These are phyloP conservation scores for Tretioscincus oriximinensis DNA, from an alignment of 2,113 vertebrate genomes.

Conservation along the genomic window DNA sequence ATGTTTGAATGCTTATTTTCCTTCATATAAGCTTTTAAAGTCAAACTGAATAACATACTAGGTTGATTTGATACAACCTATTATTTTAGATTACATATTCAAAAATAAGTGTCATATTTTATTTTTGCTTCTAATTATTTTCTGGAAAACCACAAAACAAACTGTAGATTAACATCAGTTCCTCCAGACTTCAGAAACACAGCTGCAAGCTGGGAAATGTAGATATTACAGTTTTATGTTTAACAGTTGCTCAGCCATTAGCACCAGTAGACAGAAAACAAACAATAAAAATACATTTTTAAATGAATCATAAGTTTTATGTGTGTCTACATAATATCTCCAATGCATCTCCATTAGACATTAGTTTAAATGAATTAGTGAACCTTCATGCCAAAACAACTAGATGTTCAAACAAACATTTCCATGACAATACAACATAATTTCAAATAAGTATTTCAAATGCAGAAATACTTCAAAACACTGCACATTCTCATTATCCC, in stretches of 20 bases:
- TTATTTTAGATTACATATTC: constrained; percentile 45
- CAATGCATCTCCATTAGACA: constrained; percentile 51
- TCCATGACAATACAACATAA: constrained; percentile 57
- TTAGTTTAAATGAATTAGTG: constrained; percentile 61
- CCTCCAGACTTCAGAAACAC: constrained; percentile 66
- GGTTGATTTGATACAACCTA: constrained; percentile 22
- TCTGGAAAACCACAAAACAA: constrained; percentile 69
- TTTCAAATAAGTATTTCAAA: constrained; percentile 65
- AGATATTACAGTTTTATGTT: constrained; percentile 69
- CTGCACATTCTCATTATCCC: neutral
- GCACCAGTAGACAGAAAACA: constrained; percentile 55
- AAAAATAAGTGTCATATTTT: constrained; percentile 58
- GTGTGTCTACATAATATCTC: constrained; percentile 53
- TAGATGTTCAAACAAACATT: constrained; percentile 59
- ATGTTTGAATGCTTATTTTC: constrained; percentile 32
- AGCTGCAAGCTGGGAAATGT: constrained; percentile 65
- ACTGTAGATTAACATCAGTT: constrained; percentile 68
- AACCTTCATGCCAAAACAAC: constrained; percentile 41
- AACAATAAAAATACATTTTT: constrained; percentile 42
- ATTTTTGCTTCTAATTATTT: constrained; percentile 61
- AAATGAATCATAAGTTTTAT: constrained; percentile 50
- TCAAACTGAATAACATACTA: constrained; percentile 16
- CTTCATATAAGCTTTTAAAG: constrained; percentile 40
- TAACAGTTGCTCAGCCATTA: constrained; percentile 64
- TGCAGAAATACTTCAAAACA: constrained; percentile 50